Evolutionary conservation across 2,113 vertebrate genomes (phyloP), one percentile per base, ranked within the genome.

Genomic region (Enhydra lutris): DNA sequence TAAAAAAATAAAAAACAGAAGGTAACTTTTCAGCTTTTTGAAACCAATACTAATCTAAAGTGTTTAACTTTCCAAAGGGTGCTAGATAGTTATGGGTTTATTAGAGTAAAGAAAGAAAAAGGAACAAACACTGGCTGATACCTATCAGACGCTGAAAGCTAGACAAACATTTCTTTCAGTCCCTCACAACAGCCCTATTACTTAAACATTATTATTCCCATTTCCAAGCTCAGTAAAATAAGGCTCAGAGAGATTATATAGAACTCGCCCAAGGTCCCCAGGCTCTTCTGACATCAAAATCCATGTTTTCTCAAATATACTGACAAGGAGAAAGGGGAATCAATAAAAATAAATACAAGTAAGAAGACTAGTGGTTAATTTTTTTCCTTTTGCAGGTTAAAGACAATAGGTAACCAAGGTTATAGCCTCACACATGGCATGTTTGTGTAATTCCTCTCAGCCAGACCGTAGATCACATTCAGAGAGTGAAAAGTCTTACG

Each of bases 1-100:
- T 63, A 36, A 90, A 96, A 79, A 79, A 91, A 81, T 39, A 76
- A 91, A 93, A 91, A 92, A 76, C 73, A 87, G 55, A 94, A 73
- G 52, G 4, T 76, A 93, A 84, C 17, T 73, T 55, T 65, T 65
- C 39, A 84, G 63, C 20, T 76, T 57, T 78, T 65, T 93, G 93
- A 95, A 93, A 81, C 26, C 50, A 88, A 89, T 7, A 81, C 11
- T 78, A 59, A 76, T 90, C 50, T 65, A 91, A 82, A 91, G 76
- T 39, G 59, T 79, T 96, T 85, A 76, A 71, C 31, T 71, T 96
- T 65, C 45, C 23, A 88, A 67, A 63, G 52, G 24, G 13, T 45
- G 36, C 47, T 80, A 74, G 13, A 59, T 7, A 63, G 55, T 42
- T 92, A 5, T 67, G 39, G 47, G 26, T 90, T 85, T 73, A 42